Evolutionary conservation across 2,888 invertebrate species (phyloP).

Genomic region (Apomyelois bistriatella): DNA sequence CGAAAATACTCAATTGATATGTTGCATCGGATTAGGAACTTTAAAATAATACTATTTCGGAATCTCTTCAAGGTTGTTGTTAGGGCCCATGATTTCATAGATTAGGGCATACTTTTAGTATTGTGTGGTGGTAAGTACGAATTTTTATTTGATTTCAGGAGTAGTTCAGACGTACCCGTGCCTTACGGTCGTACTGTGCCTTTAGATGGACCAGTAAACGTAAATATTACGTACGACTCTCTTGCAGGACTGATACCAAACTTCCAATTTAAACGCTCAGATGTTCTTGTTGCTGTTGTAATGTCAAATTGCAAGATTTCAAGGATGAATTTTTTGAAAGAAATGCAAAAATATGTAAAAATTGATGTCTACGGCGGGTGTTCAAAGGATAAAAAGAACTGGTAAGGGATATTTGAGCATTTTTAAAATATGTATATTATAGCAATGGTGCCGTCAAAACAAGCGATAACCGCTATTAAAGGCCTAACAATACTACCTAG

Average conservation of each 20-base stretch:
- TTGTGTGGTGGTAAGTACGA: too few species aligned
- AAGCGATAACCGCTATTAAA: too few species aligned
- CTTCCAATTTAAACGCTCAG: constrained; percentile 63
- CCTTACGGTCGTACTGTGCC: constrained; percentile 82
- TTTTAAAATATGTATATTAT: too few species aligned
- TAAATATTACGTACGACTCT: constrained; percentile 18
- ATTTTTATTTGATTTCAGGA: constrained; percentile 63
- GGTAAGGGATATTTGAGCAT: constrained; percentile 21
- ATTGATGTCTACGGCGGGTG: constrained; percentile 81
- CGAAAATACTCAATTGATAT: too few species aligned
- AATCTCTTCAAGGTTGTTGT: too few species aligned
- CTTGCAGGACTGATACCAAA: constrained; percentile 43
- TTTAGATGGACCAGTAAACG: constrained; percentile 26
- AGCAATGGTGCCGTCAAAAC: too few species aligned
- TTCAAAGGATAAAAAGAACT: constrained; percentile 43
- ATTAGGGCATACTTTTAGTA: too few species aligned
- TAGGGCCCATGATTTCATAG: too few species aligned
- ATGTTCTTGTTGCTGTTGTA: constrained; percentile 74
- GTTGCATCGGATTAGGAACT: too few species aligned
- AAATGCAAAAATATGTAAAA: constrained; percentile 78
- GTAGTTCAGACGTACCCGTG: constrained; percentile 82
- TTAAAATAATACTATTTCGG: too few species aligned
- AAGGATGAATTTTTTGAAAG: constrained; percentile 75
- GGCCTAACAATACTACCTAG: too few species aligned
- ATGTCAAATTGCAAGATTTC: constrained; percentile 79